phyloP scores from a whole-genome alignment of 2,797 vertebrate species.

The Alosa sapidissima region DNA sequence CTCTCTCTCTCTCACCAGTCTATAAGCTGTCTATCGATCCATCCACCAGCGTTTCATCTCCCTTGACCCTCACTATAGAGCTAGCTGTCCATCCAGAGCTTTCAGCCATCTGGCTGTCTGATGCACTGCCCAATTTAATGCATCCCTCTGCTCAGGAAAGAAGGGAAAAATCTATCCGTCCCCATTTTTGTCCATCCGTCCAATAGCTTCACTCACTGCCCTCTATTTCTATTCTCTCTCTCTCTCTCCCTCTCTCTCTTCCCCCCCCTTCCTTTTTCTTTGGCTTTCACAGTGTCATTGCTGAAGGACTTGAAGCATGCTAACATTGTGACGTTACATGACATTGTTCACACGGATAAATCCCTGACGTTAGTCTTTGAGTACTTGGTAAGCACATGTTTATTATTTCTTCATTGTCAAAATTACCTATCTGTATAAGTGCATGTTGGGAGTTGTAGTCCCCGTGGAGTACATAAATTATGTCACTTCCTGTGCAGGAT shows the following conservation, averaged over 20 bases:
- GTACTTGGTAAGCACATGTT: slow-evolving; percentile 84
- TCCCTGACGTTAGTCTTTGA: slow-evolving; percentile 98
- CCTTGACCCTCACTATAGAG: not conserved
- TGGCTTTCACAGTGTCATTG: slow-evolving; percentile 83
- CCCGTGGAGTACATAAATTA: not conserved
- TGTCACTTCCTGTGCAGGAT: slow-evolving; percentile 75
- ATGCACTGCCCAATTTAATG: not conserved
- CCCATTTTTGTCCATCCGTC: too few relatives aligned
- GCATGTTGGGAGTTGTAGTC: slow-evolving; percentile 9
- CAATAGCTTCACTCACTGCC: too few relatives aligned
- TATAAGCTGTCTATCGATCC: too few relatives aligned
- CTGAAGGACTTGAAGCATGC: slow-evolving; percentile 99
- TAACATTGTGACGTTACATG: slow-evolving; percentile 97
- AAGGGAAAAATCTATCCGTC: too few relatives aligned
- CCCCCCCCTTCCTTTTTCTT: slow-evolving; percentile 7
- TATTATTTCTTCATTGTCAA: not conserved
- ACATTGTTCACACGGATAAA: slow-evolving; percentile 98
- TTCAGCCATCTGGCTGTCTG: not conserved
- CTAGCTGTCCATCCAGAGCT: too few relatives aligned
- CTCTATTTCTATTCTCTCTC: not conserved
- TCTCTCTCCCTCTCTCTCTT: slow-evolving; percentile 1
- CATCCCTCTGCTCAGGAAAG: not conserved
- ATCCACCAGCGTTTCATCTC: not conserved
- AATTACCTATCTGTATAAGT: not conserved
- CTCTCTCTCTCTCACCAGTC: too few relatives aligned